These are phyloP conservation scores for Megaceryle maxima DNA, from an alignment of 2,113 vertebrate species.

Conservation along the genomic window DNA sequence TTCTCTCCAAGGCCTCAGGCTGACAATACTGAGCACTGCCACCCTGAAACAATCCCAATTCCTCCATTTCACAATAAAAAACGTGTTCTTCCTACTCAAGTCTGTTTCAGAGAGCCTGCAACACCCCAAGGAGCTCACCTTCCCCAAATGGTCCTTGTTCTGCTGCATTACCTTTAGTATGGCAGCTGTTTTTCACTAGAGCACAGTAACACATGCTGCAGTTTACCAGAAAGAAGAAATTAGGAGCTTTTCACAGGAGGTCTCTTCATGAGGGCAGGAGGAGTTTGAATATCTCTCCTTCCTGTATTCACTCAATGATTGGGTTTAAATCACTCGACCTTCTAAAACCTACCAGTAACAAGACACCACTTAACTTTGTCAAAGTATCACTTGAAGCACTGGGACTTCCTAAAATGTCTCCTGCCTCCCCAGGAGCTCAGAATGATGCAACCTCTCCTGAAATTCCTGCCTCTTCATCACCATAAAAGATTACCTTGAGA, in stretches of 20 bases:
- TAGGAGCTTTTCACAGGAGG: not conserved
- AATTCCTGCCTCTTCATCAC: slow-evolving; percentile 12
- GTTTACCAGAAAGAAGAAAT: not conserved
- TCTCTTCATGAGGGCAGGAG: not conserved
- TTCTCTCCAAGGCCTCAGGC: not conserved
- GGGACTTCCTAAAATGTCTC: slow-evolving; percentile 46
- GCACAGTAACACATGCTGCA: not conserved
- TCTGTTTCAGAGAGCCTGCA: not conserved
- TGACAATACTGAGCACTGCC: not conserved
- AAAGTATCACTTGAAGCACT: not conserved
- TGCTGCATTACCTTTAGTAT: not conserved
- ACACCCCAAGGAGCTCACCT: not conserved
- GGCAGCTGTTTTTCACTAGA: not conserved
- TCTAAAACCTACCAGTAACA: slow-evolving; percentile 16
- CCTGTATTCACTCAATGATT: not conserved
- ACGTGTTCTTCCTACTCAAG: not conserved
- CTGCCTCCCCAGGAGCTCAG: slow-evolving; percentile 20
- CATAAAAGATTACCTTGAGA: not conserved
- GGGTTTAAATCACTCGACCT: slow-evolving; percentile 18
- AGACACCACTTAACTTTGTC: slow-evolving; percentile 14
- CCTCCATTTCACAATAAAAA: not conserved
- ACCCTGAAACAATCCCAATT: not conserved
- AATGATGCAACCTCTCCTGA: slow-evolving; percentile 1
- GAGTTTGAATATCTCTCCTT: not conserved
- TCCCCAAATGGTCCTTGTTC: not conserved